Evolutionary conservation across 2,797 vertebrate genomes (phyloP), one percentile per base, ranked within the genome.

Genomic region (Pyrrhura leucotis): DNA sequence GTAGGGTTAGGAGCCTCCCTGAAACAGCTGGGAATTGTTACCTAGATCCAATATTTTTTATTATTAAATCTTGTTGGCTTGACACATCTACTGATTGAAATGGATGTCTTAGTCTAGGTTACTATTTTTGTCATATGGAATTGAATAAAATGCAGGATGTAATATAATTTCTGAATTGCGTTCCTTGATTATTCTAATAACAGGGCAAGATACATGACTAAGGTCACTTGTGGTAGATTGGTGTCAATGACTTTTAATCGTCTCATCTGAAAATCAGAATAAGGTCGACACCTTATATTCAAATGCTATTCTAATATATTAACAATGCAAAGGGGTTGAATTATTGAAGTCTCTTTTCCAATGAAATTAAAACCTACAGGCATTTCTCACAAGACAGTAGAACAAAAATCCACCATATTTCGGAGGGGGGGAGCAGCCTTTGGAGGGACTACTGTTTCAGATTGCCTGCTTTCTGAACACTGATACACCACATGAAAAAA

Each of bases 61-160:
- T 98, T 97, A 98, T 96, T 97, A 98, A 97, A 98, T 96, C 97
- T 97, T 97, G 97, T 98, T 97, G 97, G 98, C 97, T 98, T 97
- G 95, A 98, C 97, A 98, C 97, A 98, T 97, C 97, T 97, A 91
- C 97, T 98, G 98, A 98, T 97, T 97, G 95, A 98, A 98, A 98
- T 97, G 98, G 98, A 98, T 98, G 98, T 98, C 97, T 98, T 98
- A 98, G 98, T 98, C 96, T 98, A 98, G 98, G 97, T 97, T 97
- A 97, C 98, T 98, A 98, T 98, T 98, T 98, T 98, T 98, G 97
- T 98, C 97, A 98, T 92, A 98, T 97, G 97, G 97, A 98, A 98
- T 97, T 97, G 97, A 98, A 98, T 98, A 98, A 98, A 98, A 98
- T 98, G 97, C 97, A 97, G 98, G 98, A 98, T 98, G 98, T 98